A percentile compares a stretch with the other conserved stretches of the same genome.
These are phyloP conservation scores for Triplophysa dalaica DNA, from an alignment of 2,113 vertebrate species.

Conservation along the genomic window DNA sequence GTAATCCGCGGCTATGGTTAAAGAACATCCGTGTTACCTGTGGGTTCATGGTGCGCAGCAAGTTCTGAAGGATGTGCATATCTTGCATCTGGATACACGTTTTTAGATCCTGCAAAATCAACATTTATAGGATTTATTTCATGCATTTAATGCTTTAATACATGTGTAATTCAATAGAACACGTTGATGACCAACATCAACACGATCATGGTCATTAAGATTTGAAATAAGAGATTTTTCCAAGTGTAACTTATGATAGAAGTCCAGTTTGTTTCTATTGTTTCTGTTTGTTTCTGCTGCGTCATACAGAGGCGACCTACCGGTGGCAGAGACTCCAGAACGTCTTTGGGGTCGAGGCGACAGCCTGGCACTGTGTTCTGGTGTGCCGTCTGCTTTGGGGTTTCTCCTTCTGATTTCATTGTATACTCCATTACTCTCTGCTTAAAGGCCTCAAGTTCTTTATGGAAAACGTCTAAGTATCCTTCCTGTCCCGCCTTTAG, in stretches of 20 bases:
- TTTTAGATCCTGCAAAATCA: conserved; percentile 58
- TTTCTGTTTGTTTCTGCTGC: too few relatives aligned
- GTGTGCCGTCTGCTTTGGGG: conserved; percentile 65
- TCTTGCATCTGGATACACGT: conserved; percentile 63
- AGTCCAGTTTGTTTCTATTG: too few relatives aligned
- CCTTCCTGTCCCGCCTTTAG: conserved; percentile 86
- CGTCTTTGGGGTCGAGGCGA: conserved; percentile 76
- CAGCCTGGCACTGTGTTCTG: conserved; percentile 65
- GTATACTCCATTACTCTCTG: conserved; percentile 83
- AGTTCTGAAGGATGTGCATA: conserved; percentile 64
- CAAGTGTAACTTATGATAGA: too few relatives aligned
- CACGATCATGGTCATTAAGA: too few relatives aligned
- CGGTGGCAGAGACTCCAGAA: conserved; percentile 76
- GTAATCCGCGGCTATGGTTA: background rate
- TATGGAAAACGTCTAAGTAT: conserved; percentile 92
- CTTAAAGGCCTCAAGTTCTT: conserved; percentile 92
- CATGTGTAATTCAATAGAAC: background rate
- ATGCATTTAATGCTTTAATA: background rate
- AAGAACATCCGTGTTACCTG: conserved; percentile 53
- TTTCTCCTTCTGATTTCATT: conserved; percentile 66
- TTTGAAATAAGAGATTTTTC: too few relatives aligned
- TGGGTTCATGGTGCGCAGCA: conserved; percentile 66
- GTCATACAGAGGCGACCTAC: conserved; percentile 66
- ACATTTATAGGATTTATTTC: conserved; percentile 2
- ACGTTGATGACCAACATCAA: too few relatives aligned